Evolutionary conservation across 2,888 invertebrate species (phyloP).

Genomic region (Drosophila merina): DNA sequence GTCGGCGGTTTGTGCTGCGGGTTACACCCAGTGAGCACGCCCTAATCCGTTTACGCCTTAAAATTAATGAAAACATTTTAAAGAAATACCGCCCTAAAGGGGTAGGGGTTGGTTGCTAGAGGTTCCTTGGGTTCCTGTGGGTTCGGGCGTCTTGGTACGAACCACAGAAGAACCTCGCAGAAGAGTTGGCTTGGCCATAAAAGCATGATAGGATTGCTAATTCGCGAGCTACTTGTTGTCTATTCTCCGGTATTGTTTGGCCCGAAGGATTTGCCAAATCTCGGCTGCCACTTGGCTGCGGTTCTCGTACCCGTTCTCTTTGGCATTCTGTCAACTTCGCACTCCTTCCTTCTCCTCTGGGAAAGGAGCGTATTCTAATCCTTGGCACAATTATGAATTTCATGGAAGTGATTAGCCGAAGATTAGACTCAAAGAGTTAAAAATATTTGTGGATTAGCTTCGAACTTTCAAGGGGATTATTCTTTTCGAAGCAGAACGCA

Average conservation of each 20-base stretch:
- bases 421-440: constrained; percentile 73
- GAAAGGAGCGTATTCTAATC: constrained; percentile 47
- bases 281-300: constrained; percentile 72
- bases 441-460: constrained; percentile 71
- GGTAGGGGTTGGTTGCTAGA: constrained; percentile 26
- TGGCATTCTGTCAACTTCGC: not conserved
- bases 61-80: constrained; percentile 79
- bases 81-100: constrained; percentile 75
- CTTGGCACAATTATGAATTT: constrained; percentile 72
- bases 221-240: constrained; percentile 76
- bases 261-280: constrained; percentile 52
- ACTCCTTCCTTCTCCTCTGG: not conserved
- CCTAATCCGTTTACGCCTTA: constrained; percentile 77
- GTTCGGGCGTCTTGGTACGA: not conserved
- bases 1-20: constrained; percentile 68
- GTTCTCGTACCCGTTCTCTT: constrained; percentile 23
- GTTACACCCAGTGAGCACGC: constrained; percentile 65
- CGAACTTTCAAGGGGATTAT: constrained; percentile 31
- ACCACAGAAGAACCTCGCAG: not conserved
- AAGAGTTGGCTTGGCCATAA: constrained; percentile 55
- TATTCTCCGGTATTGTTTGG: constrained; percentile 65
- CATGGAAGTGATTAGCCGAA: constrained; percentile 69
- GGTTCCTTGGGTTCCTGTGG: not conserved
- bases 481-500: not conserved
- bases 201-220: constrained; percentile 80